Conservation (phyloP, 2,797 vertebrate species). For the Champsocephalus gunnari region DNA sequence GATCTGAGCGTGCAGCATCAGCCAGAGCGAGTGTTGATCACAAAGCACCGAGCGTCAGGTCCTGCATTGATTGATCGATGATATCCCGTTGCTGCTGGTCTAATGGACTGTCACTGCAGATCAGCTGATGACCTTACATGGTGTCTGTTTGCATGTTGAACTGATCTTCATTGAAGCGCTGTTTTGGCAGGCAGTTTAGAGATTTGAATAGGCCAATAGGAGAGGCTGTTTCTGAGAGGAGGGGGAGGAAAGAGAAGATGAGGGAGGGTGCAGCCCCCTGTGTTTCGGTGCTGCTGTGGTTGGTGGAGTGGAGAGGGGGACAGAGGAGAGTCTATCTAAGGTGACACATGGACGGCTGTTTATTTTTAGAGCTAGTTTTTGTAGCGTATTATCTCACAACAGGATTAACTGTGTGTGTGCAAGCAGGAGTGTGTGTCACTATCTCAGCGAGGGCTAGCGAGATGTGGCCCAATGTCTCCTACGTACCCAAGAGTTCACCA, state of each 20-base stretch:
- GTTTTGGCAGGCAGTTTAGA: slow-evolving; percentile 52
- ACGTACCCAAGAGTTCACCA: slow-evolving; percentile 78
- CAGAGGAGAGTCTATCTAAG: slow-evolving; percentile 74
- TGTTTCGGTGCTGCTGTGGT: slow-evolving; percentile 59
- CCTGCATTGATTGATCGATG: slow-evolving; percentile 36
- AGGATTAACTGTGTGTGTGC: slow-evolving; percentile 43
- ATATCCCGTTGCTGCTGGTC: slow-evolving; percentile 56
- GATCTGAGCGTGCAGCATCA: slow-evolving; percentile 43
- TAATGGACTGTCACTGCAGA: slow-evolving; percentile 52
- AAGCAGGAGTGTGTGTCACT: slow-evolving; percentile 53
- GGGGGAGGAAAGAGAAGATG: background rate
- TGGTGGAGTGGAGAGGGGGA: slow-evolving; percentile 42
- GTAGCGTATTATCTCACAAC: slow-evolving; percentile 78
- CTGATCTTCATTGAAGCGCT: slow-evolving; percentile 57
- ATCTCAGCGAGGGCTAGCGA: slow-evolving; percentile 68
- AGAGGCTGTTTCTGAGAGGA: slow-evolving; percentile 36
- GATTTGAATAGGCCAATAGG: slow-evolving; percentile 52
- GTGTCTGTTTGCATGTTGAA: slow-evolving; percentile 42
- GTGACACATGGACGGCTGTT: slow-evolving; percentile 81
- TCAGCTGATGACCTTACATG: slow-evolving; percentile 52
- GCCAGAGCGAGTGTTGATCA: slow-evolving; percentile 23
- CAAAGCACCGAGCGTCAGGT: slow-evolving; percentile 1
- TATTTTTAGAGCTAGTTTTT: slow-evolving; percentile 78
- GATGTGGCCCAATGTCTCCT: slow-evolving; percentile 77
- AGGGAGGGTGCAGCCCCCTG: slow-evolving; percentile 23